Conservation (phyloP, 2,113 vertebrate species). For the Paracanthobrama guichenoti region DNA sequence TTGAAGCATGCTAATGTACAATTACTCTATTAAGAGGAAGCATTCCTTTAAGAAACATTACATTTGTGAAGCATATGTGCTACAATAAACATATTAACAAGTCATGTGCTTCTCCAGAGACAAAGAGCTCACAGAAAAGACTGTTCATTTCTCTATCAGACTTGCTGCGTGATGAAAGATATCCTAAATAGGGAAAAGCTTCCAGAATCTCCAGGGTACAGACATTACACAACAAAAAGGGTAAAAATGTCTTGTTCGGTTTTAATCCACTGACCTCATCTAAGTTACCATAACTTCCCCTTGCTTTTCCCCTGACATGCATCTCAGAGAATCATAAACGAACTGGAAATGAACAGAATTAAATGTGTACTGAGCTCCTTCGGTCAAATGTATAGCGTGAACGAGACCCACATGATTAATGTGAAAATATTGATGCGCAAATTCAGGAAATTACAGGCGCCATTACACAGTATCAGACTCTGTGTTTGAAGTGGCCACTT, state of each 20-base stretch:
- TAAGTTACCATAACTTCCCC: not conserved
- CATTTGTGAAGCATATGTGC: slow-evolving; percentile 43
- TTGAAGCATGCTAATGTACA: not conserved
- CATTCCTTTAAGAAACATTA: slow-evolving; percentile 39
- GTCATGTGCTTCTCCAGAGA: slow-evolving; percentile 28
- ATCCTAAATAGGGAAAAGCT: slow-evolving; percentile 3
- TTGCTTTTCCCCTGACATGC: not conserved
- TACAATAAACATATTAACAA: slow-evolving; percentile 43
- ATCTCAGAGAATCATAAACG: not conserved
- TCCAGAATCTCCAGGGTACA: not conserved
- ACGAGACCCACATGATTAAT: not conserved
- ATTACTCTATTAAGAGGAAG: not conserved
- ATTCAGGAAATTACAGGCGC: not conserved
- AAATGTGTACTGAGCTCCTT: not conserved
- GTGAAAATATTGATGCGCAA: slow-evolving; percentile 7
- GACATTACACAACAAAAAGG: not conserved
- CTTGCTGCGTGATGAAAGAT: not conserved
- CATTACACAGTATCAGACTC: slow-evolving; percentile 11
- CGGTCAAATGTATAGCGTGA: not conserved
- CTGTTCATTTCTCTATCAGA: not conserved
- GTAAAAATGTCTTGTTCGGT: not conserved
- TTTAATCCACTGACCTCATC: not conserved
- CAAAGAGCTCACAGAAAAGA: slow-evolving; percentile 2
- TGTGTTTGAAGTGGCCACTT: slow-evolving; percentile 1
- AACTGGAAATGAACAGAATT: not conserved